Evolutionary conservation across 1,140 invertebrate genomes (phyloP), one percentile per base, ranked within the genome.

Genomic region (Orussus abietinus): DNA sequence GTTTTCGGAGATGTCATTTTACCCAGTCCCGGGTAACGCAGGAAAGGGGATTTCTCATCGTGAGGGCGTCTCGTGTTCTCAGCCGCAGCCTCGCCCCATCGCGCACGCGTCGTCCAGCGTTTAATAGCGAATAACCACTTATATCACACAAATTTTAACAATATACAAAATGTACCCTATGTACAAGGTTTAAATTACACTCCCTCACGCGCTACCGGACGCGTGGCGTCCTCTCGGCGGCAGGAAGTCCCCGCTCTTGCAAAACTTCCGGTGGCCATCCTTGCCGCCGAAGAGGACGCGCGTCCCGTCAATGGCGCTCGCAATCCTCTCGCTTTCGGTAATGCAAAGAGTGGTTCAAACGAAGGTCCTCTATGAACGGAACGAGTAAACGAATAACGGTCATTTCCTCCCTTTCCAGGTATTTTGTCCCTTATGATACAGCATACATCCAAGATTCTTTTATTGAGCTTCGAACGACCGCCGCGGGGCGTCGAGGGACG

Each of bases 131-230:
- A 67, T 71, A 73, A 73, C 61, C 70, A 71, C 70, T 71, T 70
- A 68, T 73, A 73, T 73, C 69, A 72, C 70, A 73, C 70, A 73
- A 72, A 72, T 66, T 72, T 73, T 73, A 73, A 73, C 70, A 73
- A 73, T 73, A 72, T 73, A 73, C 70, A 73, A 73, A 73, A 73
- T 71, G 66, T 70, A 69, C 57, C 58, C 62, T 72, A 72, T 72
- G 60, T 72, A 72, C 69, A 72, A 56, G 22, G 59, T 69, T 71
- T 72, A 71, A 72, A 72, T 72, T 72, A 72, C 68, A 72, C 53
- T 53, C 57, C 59, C 53, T 61, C 54, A 50, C 51, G 35, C 53
- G 51, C 48, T 55, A 41, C 22, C 35, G 29, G 38, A 42, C 38
- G 36, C 13, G 29, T 17, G 39, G 19, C 35, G 36, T 28, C 26